Conservation (phyloP, 2,797 vertebrate genomes). For the Lacerta agilis region DNA sequence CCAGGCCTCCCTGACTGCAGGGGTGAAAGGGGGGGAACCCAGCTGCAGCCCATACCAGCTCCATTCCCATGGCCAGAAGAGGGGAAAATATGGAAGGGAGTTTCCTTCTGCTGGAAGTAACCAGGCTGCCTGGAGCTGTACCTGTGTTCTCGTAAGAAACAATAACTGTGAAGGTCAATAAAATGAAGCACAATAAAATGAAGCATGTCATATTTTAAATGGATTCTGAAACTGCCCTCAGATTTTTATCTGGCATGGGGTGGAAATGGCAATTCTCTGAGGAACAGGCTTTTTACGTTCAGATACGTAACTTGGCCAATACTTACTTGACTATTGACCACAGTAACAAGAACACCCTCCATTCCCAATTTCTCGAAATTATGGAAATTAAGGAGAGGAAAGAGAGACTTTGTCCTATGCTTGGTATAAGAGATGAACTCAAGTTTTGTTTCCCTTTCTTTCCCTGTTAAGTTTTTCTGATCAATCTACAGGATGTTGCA, state of each 20-base stretch:
- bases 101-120: too few relatives aligned
- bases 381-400: neutral
- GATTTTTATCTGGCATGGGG: neutral
- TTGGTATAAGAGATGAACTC: neutral
- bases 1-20: too few relatives aligned
- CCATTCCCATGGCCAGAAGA: too few relatives aligned
- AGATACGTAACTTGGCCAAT: constrained; percentile 21
- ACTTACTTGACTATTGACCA: constrained; percentile 37
- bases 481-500: too few relatives aligned
- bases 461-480: neutral
- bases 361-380: neutral
- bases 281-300: neutral
- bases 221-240: neutral
- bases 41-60: too few relatives aligned
- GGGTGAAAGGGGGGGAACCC: too few relatives aligned
- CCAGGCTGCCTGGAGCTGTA: too few relatives aligned
- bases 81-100: too few relatives aligned
- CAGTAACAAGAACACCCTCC: neutral
- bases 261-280: neutral
- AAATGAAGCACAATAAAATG: too few relatives aligned
- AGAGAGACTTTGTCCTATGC: neutral
- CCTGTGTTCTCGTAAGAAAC: too few relatives aligned
- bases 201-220: neutral
- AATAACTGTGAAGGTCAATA: too few relatives aligned
- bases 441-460: neutral